phyloP scores from a whole-genome alignment of 2,797 vertebrate genomes.

The Chiroxiphia lanceolata region DNA sequence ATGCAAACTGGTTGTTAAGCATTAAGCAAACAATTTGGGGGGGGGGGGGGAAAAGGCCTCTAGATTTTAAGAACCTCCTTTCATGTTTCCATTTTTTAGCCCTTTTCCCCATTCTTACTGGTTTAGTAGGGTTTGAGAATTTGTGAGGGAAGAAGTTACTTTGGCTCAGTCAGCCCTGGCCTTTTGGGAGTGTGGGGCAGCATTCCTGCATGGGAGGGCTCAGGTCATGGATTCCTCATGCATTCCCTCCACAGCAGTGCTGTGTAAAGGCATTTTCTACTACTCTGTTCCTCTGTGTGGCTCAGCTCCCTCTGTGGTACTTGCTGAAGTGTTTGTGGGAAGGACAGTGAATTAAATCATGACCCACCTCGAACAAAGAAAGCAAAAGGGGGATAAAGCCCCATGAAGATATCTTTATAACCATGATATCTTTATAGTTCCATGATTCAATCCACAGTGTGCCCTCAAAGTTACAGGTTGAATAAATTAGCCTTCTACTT shows the following conservation, averaged over 20 bases:
- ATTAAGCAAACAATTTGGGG: not conserved
- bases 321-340: not conserved
- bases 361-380: not conserved
- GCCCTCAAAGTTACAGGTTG: not conserved
- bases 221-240: not conserved
- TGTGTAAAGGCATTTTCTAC: not conserved
- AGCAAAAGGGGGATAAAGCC: rapidly evolving
- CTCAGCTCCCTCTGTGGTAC: not conserved
- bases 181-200: not conserved
- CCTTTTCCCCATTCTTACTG: not conserved
- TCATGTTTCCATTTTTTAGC: not conserved
- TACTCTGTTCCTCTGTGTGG: not conserved
- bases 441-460: not conserved
- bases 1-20: conserved; percentile 18
- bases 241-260: not conserved
- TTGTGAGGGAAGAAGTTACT: not conserved
- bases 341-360: not conserved
- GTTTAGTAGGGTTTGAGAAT: not conserved
- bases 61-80: not conserved
- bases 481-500: not conserved
- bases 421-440: not conserved
- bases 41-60: not conserved
- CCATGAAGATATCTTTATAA: not conserved
- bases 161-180: not conserved
- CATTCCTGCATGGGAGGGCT: not conserved